Base-by-base conservation (phyloP, 2,113 vertebrate species). In the Thunnus thynnus region DNA sequence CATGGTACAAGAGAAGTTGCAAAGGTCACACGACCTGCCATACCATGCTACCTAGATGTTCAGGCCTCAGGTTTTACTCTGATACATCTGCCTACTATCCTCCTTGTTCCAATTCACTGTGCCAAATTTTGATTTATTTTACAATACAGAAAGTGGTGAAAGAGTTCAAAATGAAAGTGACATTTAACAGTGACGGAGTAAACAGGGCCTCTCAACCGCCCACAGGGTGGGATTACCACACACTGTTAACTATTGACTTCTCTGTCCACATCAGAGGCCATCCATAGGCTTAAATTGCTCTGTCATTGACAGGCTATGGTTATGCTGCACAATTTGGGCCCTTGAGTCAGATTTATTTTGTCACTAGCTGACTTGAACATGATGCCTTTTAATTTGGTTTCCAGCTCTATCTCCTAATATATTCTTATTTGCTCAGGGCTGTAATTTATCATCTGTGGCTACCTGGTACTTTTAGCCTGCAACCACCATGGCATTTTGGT, bases 331-430 rank as follows among this genome's bases (percentile, higher is more conserved):
- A 80, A 76, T 66, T 66, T 46, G 41, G 44, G 62, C 82, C 62
- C 66, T 75, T 36, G 36, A 64, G 46, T 80, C 46, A 52, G 67
- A 87, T 91, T 65, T 85, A 74, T 87, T 75, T 60, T 44, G 72
- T 81, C 74, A 65, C 18, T 10, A 46, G 27, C 65, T 55, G 72
- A 82, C 48, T 22, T 67, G 48, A 84, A 69, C 3, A 3, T 25
- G 75, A 80, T 61, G 60, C 84, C 86, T 90, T 93, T 91, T 89
- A 85, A 92, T 92, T 89, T 89, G 11, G 48, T 68, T 62, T 81
- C 75, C 57, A 64, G 55, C 57, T 80, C 58, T n/a, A 22, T 68
- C 62, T 84, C 61, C 32, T 83, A 77, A 84, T 78, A 76, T 72
- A 80, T 84, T 74, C 54, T 0, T 2, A 76, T 85, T 80, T 44